Evolutionary conservation across 1,140 invertebrate species (phyloP), one percentile per base, ranked within the genome.

Genomic region (Colletes latitarsis): DNA sequence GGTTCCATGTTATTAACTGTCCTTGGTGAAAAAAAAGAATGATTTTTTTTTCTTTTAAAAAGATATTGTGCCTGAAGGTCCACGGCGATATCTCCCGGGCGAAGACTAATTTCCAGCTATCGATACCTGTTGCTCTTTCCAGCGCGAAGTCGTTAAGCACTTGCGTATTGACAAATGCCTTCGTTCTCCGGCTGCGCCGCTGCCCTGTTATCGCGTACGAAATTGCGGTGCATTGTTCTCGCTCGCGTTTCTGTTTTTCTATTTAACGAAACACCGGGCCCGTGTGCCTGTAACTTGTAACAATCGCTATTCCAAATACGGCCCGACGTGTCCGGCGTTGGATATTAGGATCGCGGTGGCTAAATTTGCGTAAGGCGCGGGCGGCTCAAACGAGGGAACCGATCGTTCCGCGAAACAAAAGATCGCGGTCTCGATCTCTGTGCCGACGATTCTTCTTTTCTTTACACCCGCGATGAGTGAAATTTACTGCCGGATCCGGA

Each of bases 211-310:
- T 73, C 69, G 69, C 60, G 77, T 52, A 30, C 77, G 77, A 79
- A 79, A 79, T 79, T 79, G 77, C 77, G 49, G n/a, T 55, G 77
- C 77, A 79, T 79, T 79, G 77, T 79, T 79, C 69, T 79, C 77
- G 58, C 49, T 14, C 49, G 60, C 60, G 69, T 79, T 79, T 79
- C 77, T 79, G 77, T 79, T 79, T 79, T 79, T 79, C 77, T 64
- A 62, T 79, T 79, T 72, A 72, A 49, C 63, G 17, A 15, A 49
- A 52, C 60, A 21, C 43, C 15, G 57, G 14, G 41, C 55, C 58
- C 46, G 39, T 10, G 14, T 30, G 41, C 55, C 58, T n/a, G 69
- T 39, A 19, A 73, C 77, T 63, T 19, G 77, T 73, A 79, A 79
- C 77, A 79, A 79, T 79, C 77, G 69, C 39, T 52, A 17, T 8